Evolutionary conservation across 1,140 invertebrate species (phyloP).

Genomic region (Copidosoma floridanum): DNA sequence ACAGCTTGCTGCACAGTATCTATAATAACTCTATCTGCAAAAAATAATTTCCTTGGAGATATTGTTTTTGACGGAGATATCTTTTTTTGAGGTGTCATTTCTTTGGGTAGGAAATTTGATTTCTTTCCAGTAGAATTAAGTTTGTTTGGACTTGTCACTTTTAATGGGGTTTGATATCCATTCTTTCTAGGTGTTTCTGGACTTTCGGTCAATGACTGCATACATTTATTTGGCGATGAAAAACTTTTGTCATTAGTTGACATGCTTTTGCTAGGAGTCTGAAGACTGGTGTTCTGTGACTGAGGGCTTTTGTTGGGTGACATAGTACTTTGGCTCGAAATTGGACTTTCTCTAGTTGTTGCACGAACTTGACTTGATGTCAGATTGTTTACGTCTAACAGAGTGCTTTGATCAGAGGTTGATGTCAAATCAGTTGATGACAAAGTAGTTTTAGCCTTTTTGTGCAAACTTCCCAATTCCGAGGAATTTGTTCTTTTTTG

Average conservation of each 20-base stretch:
- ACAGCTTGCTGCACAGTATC: slow-evolving; percentile 25
- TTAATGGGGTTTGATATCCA: neutral
- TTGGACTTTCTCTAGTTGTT: neutral
- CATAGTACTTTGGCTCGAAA: too few relatives aligned
- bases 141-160: neutral
- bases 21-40: slow-evolving; percentile 15
- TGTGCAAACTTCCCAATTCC: neutral
- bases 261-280: neutral
- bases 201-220: too few relatives aligned
- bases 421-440: too few relatives aligned
- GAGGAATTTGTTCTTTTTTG: neutral
- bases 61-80: neutral
- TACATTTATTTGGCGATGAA: neutral
- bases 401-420: too few relatives aligned
- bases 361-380: neutral
- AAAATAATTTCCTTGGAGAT: slow-evolving; percentile 27
- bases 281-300: too few relatives aligned
- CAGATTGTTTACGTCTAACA: neutral
- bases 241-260: neutral
- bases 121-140: neutral
- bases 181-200: neutral
- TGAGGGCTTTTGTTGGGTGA: too few relatives aligned
- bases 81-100: neutral
- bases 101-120: neutral
- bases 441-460: slow-evolving; percentile 12